phyloP scores from a whole-genome alignment of 2,113 vertebrate genomes.

The Cacatua alba region DNA sequence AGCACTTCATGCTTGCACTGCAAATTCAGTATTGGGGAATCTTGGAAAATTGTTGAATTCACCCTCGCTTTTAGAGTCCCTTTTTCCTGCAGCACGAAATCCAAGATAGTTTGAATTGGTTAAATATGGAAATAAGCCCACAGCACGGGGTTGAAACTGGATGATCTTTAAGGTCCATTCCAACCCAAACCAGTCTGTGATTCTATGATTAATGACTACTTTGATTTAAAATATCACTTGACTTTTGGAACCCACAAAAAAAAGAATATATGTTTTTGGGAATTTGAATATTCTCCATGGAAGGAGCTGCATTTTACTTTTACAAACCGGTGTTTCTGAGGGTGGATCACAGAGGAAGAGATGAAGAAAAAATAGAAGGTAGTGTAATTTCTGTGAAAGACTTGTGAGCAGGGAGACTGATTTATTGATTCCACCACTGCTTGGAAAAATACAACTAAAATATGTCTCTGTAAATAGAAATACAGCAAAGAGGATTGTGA shows the following conservation, averaged over 20 bases:
- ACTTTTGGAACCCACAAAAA: not conserved
- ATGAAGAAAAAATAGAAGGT: not conserved
- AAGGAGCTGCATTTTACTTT: not conserved
- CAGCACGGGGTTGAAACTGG: rapidly evolving
- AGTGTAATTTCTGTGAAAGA: not conserved
- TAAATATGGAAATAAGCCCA: not conserved
- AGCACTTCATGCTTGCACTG: not conserved
- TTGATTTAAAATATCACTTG: not conserved
- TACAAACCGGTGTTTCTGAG: not conserved
- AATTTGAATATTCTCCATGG: not conserved
- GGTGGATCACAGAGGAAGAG: not conserved
- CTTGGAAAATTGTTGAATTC: not conserved
- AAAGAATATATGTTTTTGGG: not conserved
- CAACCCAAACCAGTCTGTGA: not conserved
- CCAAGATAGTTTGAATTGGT: not conserved
- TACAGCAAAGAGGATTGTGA: not conserved
- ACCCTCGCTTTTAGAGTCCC: not conserved
- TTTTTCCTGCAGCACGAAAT: not conserved
- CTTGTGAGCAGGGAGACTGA: not conserved
- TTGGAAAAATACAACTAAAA: not conserved
- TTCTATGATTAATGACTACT: not conserved
- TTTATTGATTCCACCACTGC: not conserved
- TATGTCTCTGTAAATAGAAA: not conserved
- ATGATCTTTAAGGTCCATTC: not conserved
- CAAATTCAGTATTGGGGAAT: not conserved